These are phyloP conservation scores for Leistus spinibarbis DNA, from an alignment of 2,888 invertebrate species.

Conservation along the genomic window DNA sequence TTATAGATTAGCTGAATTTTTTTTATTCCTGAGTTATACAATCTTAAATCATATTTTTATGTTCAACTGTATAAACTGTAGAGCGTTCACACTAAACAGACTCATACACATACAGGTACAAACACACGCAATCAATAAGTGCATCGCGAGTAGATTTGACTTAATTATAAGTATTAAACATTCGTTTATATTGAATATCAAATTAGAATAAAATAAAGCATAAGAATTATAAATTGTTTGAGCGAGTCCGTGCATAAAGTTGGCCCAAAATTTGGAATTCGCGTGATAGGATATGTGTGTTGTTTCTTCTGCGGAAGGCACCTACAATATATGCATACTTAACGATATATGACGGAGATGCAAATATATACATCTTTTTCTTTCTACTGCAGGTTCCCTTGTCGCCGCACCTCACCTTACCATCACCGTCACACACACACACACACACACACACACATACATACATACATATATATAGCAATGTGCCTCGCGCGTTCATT, in stretches of 20 bases:
- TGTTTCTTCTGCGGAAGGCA: background rate
- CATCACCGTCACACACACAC: background rate
- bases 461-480: background rate
- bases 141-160: too few species aligned
- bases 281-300: background rate
- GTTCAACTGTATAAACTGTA: too few species aligned
- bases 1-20: too few species aligned
- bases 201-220: background rate
- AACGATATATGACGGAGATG: background rate
- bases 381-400: background rate
- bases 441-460: background rate
- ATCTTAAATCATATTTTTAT: too few species aligned
- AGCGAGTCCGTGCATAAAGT: too few species aligned
- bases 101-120: too few species aligned
- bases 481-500: slow-evolving; percentile 43
- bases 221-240: too few species aligned
- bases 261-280: background rate
- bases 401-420: background rate
- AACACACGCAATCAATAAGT: too few species aligned
- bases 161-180: too few species aligned
- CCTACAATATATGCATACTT: background rate
- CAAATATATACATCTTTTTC: background rate
- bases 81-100: too few species aligned
- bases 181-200: too few species aligned
- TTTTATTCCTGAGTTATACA: too few species aligned